These are phyloP conservation scores for Muntiacus muntjak DNA, from an alignment of 2,113 vertebrate species.

Conservation along the genomic window DNA sequence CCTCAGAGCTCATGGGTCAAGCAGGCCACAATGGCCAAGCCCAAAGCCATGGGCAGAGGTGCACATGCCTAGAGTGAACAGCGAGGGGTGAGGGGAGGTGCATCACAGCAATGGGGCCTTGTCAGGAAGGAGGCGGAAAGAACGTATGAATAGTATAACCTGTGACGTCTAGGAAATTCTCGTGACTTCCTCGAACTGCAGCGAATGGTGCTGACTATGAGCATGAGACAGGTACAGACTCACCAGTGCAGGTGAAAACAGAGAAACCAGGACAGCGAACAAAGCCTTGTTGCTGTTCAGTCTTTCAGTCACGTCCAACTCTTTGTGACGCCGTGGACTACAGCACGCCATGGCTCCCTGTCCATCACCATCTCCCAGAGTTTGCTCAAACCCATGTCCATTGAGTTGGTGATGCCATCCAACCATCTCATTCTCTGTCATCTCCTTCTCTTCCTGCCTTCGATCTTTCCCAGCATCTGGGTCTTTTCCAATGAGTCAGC, in stretches of 20 bases:
- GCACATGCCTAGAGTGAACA: fast-evolving
- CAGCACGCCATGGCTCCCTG: background rate
- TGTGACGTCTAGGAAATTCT: background rate
- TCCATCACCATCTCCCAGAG: background rate
- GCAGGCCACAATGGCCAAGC: background rate
- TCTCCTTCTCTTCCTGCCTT: background rate
- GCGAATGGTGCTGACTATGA: fast-evolving
- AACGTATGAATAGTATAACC: background rate
- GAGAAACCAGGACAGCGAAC: background rate
- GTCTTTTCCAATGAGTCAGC: background rate
- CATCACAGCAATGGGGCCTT: too few species aligned
- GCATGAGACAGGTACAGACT: background rate
- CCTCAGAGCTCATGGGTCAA: background rate
- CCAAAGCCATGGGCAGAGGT: background rate
- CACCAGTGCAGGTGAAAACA: background rate
- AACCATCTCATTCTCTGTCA: background rate
- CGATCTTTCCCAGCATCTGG: background rate
- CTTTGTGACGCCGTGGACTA: background rate
- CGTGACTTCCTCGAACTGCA: background rate
- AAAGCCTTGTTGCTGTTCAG: background rate
- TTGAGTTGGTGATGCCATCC: background rate
- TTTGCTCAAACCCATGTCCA: background rate
- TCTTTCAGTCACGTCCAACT: background rate
- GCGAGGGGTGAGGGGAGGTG: background rate
- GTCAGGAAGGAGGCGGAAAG: background rate